These are phyloP conservation scores for Eupsittula cactorum DNA, from an alignment of 2,113 vertebrate genomes.

Conservation along the genomic window DNA sequence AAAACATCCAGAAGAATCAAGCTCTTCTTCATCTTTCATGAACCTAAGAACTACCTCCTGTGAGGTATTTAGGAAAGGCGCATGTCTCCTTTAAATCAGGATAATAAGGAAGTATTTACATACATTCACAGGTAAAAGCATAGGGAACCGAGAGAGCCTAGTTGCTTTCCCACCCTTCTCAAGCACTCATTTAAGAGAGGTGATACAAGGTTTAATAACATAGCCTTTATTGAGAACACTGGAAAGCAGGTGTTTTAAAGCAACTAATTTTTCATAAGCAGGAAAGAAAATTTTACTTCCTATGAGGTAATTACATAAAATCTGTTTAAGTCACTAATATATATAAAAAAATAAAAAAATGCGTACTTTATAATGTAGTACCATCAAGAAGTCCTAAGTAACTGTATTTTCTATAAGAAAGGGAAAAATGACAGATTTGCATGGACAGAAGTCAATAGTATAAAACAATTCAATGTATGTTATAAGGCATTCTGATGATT, in stretches of 20 bases:
- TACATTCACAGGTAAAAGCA: not conserved
- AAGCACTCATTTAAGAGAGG: not conserved
- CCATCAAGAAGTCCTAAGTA: conserved; percentile 30
- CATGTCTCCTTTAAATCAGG: not conserved
- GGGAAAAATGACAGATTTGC: not conserved
- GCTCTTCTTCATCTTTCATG: not conserved
- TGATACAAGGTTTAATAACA: not conserved
- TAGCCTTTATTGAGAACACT: conserved; percentile 50
- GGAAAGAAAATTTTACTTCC: not conserved
- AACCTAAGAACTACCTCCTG: not conserved
- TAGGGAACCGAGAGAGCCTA: not conserved
- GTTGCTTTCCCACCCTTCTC: not conserved
- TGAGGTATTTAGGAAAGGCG: not conserved
- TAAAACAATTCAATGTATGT: not conserved
- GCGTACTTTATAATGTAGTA: not conserved
- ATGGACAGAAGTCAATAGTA: not conserved
- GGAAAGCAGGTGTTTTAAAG: conserved; percentile 25
- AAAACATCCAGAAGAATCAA: not conserved
- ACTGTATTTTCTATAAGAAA: conserved; percentile 40
- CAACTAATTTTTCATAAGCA: conserved; percentile 24
- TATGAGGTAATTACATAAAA: not conserved
- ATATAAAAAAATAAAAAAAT: not conserved
- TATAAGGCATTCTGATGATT: not conserved
- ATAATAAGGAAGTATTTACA: not conserved
- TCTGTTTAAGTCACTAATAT: not conserved